These are phyloP conservation scores for Linyphia triangularis DNA, from an alignment of 2,888 invertebrate genomes.

Conservation along the genomic window DNA sequence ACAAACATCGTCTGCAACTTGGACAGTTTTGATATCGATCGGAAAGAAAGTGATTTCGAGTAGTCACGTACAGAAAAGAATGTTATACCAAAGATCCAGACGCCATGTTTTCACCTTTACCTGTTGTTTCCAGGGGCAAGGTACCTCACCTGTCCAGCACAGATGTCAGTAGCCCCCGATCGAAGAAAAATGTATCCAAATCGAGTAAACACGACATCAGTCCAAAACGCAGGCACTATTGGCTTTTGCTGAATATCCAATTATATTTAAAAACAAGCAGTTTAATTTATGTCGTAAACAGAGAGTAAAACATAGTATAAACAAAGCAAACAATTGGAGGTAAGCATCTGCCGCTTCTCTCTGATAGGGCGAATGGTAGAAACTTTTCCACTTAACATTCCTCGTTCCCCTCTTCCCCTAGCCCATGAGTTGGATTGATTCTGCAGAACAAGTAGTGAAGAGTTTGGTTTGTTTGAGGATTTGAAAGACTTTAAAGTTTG, in stretches of 20 bases:
- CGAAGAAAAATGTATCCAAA: background rate
- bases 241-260: background rate
- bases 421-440: background rate
- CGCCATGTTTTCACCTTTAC: constrained; percentile 69
- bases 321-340: constrained; percentile 32
- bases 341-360: constrained; percentile 9
- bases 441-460: background rate
- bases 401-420: background rate
- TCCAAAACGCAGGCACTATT: background rate
- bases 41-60: background rate
- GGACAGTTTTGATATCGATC: no score
- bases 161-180: constrained; percentile 23
- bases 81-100: constrained; percentile 26
- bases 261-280: background rate
- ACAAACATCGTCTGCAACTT: no score
- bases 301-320: constrained; percentile 5
- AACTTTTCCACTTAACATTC: constrained; percentile 8
- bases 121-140: constrained; percentile 62
- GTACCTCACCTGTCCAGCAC: constrained; percentile 66
- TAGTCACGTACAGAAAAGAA: background rate
- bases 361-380: constrained; percentile 18
- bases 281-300: background rate
- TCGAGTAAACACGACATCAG: background rate
- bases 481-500: no score
- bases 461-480: background rate